Conservation (phyloP, 2,888 invertebrate genomes). For the Apamea epomidion region DNA sequence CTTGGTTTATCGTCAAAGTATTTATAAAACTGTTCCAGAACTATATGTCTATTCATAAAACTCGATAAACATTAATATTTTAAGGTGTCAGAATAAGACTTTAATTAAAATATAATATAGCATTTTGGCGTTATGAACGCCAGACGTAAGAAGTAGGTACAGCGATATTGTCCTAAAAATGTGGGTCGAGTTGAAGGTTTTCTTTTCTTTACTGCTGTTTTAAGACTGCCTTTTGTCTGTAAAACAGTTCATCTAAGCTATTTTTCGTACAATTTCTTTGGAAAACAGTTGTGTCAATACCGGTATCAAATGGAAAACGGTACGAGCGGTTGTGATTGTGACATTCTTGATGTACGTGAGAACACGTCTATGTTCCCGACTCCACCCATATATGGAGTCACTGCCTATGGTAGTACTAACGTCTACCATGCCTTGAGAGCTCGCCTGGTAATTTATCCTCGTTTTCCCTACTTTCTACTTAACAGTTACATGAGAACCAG, state of each 20-base stretch:
- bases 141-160: background rate
- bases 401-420: constrained; percentile 77
- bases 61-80: background rate
- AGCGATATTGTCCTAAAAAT: background rate
- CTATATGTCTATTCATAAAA: background rate
- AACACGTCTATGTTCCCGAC: constrained; percentile 76
- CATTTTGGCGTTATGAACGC: background rate
- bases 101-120: background rate
- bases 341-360: constrained; percentile 79
- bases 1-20: constrained; percentile 40
- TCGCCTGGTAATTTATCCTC: constrained; percentile 74
- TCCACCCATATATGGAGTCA: constrained; percentile 77
- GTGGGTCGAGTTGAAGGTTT: constrained; percentile 5
- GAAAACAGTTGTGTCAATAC: constrained; percentile 65
- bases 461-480: constrained; percentile 81
- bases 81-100: no score
- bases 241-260: constrained; percentile 17
- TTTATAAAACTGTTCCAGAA: constrained; percentile 48
- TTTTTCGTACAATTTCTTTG: constrained; percentile 42
- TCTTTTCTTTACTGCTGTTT: background rate
- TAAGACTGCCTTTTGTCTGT: constrained; percentile 12
- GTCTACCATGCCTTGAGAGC: constrained; percentile 68
- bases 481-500: constrained; percentile 64
- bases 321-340: constrained; percentile 65
- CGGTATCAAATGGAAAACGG: constrained; percentile 70